Evolutionary conservation across 2,113 vertebrate genomes (phyloP).

Genomic region (Tetrao urogallus): DNA sequence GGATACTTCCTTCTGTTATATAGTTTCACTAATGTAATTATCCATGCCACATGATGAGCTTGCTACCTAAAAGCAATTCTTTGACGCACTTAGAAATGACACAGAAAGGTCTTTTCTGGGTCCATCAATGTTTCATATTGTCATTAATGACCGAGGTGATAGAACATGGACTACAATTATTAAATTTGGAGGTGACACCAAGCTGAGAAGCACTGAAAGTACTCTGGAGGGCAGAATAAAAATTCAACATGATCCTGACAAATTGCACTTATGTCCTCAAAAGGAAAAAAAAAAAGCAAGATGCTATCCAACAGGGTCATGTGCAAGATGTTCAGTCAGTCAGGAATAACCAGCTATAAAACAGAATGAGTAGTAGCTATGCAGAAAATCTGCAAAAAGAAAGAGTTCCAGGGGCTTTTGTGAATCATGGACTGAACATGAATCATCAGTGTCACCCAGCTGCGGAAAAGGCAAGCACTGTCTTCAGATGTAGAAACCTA

Average conservation of each 20-base stretch:
- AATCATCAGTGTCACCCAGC: neutral
- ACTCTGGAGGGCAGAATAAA: neutral
- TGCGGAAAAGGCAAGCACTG: neutral
- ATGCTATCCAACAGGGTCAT: neutral
- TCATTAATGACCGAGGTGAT: slow-evolving; percentile 24
- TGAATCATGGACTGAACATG: neutral
- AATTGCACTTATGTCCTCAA: neutral
- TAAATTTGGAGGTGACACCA: slow-evolving; percentile 34
- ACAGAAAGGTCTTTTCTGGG: neutral
- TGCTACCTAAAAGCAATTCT: neutral
- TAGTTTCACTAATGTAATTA: slow-evolving; percentile 29
- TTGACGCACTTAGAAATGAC: neutral
- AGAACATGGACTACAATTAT: neutral
- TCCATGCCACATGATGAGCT: neutral
- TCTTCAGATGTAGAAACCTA: neutral
- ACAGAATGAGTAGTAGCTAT: neutral
- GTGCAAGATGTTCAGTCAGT: neutral
- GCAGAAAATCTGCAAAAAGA: neutral
- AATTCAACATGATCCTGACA: neutral
- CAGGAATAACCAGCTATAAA: neutral
- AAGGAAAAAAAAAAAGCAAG: neutral
- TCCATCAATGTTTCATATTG: slow-evolving; percentile 33
- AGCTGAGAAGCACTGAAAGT: neutral
- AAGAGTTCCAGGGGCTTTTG: neutral
- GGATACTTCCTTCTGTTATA: neutral